Percentiles rank a stretch among this genome's conserved stretches.
Conservation (phyloP, 1,140 invertebrate genomes). For the Trachymyrmex septentrionalis region DNA sequence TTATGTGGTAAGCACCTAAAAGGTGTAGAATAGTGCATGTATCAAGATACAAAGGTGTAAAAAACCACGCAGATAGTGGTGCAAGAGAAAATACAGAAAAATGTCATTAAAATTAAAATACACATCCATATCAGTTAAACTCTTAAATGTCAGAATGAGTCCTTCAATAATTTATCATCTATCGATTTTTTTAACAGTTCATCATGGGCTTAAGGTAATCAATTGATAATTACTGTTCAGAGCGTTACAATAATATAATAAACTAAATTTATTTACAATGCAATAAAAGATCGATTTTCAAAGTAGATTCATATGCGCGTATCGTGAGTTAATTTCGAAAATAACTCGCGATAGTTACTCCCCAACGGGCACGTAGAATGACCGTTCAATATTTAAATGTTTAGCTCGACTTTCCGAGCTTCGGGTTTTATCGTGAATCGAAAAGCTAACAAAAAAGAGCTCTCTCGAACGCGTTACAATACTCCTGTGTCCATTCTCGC, state of each 20-base stretch:
- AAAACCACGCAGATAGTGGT: not conserved
- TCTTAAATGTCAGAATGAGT: not conserved
- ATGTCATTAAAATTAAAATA: conserved; percentile 12
- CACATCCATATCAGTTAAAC: not conserved
- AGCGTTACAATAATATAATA: not conserved
- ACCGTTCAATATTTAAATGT: conserved; percentile 65
- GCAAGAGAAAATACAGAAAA: conserved; percentile 11
- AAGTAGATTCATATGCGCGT: not conserved
- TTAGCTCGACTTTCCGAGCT: conserved; percentile 47
- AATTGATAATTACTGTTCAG: not conserved
- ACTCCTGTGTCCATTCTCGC: conserved; percentile 42
- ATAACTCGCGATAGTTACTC: conserved; percentile 44
- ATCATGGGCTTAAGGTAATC: not conserved
- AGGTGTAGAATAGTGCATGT: conserved; percentile 2
- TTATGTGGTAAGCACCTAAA: not conserved
- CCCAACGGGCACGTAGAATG: conserved; percentile 14
- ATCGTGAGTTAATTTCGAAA: conserved; percentile 48
- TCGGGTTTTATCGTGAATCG: conserved; percentile 56
- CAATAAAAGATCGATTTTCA: not conserved
- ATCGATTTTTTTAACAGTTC: not conserved
- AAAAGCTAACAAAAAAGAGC: conserved; percentile 54
- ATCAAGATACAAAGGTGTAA: too few relatives aligned
- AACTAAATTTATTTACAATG: conserved; percentile 1
- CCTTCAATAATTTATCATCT: not conserved
- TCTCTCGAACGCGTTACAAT: conserved; percentile 36